Evolutionary conservation across 2,113 vertebrate species (phyloP).

Genomic region (Carassius gibelio): DNA sequence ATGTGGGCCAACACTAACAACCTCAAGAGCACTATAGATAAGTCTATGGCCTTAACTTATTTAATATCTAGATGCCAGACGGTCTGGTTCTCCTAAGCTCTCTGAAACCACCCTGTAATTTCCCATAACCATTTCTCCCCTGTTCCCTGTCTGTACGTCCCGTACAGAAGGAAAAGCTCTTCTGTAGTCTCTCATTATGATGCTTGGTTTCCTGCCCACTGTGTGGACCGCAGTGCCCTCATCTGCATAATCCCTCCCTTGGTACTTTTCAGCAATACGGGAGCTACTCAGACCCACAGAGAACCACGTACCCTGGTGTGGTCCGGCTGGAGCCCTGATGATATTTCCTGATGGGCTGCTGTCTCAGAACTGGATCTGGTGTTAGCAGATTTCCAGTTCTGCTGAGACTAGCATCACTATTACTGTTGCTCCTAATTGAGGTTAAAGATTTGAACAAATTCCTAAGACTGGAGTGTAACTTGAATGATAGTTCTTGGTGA

Average conservation of each 20-base stretch:
- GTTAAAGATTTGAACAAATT: not conserved
- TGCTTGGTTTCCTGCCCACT: conserved; percentile 15
- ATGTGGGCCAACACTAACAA: conserved; percentile 5
- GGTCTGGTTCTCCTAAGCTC: conserved; percentile 21
- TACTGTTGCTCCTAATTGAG: not conserved
- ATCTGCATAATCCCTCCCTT: conserved; percentile 45
- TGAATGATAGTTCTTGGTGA: not conserved
- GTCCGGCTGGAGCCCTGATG: not conserved
- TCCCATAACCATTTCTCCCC: not conserved
- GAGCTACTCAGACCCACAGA: conserved; percentile 72
- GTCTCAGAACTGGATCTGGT: not conserved
- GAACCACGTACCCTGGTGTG: conserved; percentile 44
- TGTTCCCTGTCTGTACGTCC: conserved; percentile 1
- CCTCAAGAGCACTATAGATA: conserved; percentile 15
- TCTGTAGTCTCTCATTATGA: conserved; percentile 17
- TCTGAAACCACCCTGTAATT: conserved; percentile 22
- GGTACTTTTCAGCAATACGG: conserved; percentile 35
- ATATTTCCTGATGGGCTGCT: not conserved
- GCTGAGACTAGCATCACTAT: too few species aligned
- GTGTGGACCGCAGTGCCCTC: conserved; percentile 25
- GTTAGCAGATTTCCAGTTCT: not conserved
- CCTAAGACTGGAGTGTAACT: not conserved
- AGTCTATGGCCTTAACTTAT: not conserved
- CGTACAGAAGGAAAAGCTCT: conserved; percentile 27
- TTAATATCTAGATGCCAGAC: conserved; percentile 39